Percentiles rank a stretch among this genome's conserved stretches.
These are phyloP conservation scores for Melipona quadrifasciata DNA, from an alignment of 1,140 invertebrate species.

Conservation along the genomic window DNA sequence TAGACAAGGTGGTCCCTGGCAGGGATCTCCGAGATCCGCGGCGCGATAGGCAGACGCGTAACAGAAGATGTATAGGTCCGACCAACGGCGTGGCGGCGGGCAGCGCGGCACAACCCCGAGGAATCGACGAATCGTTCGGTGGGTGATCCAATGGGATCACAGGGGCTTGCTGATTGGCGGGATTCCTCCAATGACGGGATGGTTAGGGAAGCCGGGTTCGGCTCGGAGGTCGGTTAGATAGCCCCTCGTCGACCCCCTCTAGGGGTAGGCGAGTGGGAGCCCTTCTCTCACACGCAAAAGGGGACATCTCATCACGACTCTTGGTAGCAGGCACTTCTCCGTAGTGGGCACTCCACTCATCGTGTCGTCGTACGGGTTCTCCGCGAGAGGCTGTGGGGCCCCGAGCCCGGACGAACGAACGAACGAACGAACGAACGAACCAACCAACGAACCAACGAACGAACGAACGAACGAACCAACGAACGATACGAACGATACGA, in stretches of 20 bases:
- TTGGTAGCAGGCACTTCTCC: slow-evolving; percentile 81
- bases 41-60: slow-evolving; percentile 48
- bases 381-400: slow-evolving; percentile 69
- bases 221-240: slow-evolving; percentile 39
- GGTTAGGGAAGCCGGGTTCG: slow-evolving; percentile 47
- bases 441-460: slow-evolving; percentile 46
- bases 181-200: slow-evolving; percentile 69
- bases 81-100: slow-evolving; percentile 34
- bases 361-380: slow-evolving; percentile 71
- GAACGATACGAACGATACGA: slow-evolving; percentile 46
- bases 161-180: slow-evolving; percentile 57
- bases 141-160: slow-evolving; percentile 36
- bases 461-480: slow-evolving; percentile 57
- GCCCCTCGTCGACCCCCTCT: slow-evolving; percentile 29
- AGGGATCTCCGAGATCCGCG: not conserved
- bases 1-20: slow-evolving; percentile 7
- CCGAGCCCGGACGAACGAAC: slow-evolving; percentile 60
- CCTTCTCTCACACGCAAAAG: slow-evolving; percentile 79
- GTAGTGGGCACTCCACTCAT: slow-evolving; percentile 80
- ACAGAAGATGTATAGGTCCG: not conserved
- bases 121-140: not conserved
- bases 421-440: slow-evolving; percentile 56
- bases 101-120: not conserved
- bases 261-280: slow-evolving; percentile 62
- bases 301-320: slow-evolving; percentile 81